These are phyloP conservation scores for Tiliacea aurago DNA, from an alignment of 2,888 invertebrate genomes.

Conservation along the genomic window DNA sequence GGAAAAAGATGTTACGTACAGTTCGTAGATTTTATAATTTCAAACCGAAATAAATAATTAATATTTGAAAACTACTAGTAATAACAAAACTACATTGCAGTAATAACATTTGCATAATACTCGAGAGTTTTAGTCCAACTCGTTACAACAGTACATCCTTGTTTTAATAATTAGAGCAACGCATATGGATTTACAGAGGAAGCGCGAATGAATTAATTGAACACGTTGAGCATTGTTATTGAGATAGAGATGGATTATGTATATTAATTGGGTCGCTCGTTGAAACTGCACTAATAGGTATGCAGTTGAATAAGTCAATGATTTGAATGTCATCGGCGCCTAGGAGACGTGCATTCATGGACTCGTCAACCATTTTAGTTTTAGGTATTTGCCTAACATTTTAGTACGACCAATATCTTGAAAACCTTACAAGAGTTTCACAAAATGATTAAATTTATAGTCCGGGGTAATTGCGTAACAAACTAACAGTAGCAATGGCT, in stretches of 20 bases:
- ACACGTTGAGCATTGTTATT: constrained; percentile 52
- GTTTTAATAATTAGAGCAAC: constrained; percentile 58
- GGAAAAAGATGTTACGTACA: background rate
- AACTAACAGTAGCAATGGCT: too few relatives aligned
- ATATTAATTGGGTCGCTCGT: constrained; percentile 14
- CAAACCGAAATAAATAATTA: constrained; percentile 16
- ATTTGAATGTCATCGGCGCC: constrained; percentile 23
- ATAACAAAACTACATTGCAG: constrained; percentile 30
- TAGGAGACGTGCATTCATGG: background rate
- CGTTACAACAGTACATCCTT: constrained; percentile 53
- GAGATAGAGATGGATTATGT: constrained; percentile 46
- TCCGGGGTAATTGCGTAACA: too few relatives aligned
- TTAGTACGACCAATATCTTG: background rate
- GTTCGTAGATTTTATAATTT: background rate
- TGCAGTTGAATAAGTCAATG: constrained; percentile 24
- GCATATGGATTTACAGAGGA: constrained; percentile 53
- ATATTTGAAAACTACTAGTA: constrained; percentile 16
- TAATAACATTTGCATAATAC: constrained; percentile 44
- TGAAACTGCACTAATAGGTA: constrained; percentile 23
- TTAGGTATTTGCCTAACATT: background rate
- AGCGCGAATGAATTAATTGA: constrained; percentile 58
- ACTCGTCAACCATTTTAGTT: background rate
- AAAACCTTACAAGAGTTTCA: background rate
- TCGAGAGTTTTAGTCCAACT: constrained; percentile 42
- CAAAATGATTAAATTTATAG: background rate